Conservation (phyloP, 2,888 invertebrate genomes). For the Temnothorax rugatulus region DNA sequence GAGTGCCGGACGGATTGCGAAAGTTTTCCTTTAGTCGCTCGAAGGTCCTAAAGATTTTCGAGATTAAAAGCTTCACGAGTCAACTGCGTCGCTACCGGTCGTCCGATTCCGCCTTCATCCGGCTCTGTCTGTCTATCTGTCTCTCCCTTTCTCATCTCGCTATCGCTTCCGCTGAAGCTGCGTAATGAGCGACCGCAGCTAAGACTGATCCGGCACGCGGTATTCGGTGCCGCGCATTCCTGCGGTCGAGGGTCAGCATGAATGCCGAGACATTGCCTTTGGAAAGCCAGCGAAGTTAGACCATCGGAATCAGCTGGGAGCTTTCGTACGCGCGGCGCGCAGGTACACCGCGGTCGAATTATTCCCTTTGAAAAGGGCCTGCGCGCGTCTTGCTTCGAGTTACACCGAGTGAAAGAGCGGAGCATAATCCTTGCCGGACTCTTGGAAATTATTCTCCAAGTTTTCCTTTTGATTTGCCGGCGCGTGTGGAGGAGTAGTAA, state of each 20-base stretch:
- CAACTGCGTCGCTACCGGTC: constrained; percentile 51
- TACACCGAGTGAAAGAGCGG: constrained; percentile 60
- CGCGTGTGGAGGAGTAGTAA: not conserved
- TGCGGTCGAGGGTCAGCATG: constrained; percentile 64
- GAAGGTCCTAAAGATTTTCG: constrained; percentile 73
- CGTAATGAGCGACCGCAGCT: constrained; percentile 75
- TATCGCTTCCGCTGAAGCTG: constrained; percentile 64
- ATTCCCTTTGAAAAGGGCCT: constrained; percentile 67
- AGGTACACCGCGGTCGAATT: constrained; percentile 66
- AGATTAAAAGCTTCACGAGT: constrained; percentile 75
- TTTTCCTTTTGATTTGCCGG: constrained; percentile 50
- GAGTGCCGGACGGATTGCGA: constrained; percentile 53
- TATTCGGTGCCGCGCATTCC: constrained; percentile 72
- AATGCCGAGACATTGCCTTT: constrained; percentile 75
- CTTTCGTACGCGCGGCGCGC: constrained; percentile 54
- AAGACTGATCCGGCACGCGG: constrained; percentile 68
- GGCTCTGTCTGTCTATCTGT: not conserved
- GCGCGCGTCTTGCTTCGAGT: constrained; percentile 28
- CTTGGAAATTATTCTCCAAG: constrained; percentile 63
- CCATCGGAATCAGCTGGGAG: constrained; percentile 52
- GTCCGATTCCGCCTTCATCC: constrained; percentile 26
- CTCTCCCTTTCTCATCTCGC: constrained; percentile 27
- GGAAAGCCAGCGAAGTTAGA: constrained; percentile 66
- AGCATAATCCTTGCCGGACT: constrained; percentile 27
- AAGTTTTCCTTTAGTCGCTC: constrained; percentile 72